Evolutionary conservation across 2,113 vertebrate genomes (phyloP).

Genomic region (Bombycilla garrulus): DNA sequence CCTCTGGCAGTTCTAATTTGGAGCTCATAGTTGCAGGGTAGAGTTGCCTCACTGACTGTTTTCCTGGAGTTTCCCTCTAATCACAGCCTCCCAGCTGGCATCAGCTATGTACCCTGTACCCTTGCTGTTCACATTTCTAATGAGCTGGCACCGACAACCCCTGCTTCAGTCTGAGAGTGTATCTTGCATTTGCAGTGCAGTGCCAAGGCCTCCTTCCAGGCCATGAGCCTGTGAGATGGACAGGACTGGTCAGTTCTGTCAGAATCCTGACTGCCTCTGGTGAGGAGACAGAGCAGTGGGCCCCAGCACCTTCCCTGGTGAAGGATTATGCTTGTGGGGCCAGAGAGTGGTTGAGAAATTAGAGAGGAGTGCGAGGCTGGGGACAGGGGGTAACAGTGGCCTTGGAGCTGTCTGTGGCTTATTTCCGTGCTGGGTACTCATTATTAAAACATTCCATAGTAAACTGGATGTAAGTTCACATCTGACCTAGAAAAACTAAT

Average conservation of each 20-base stretch:
- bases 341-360: not conserved
- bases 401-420: not conserved
- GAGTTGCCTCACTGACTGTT: not conserved
- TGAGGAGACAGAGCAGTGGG: not conserved
- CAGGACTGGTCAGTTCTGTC: not conserved
- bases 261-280: not conserved
- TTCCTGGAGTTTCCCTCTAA: not conserved
- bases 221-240: not conserved
- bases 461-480: not conserved
- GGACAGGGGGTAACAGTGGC: not conserved
- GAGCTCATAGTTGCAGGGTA: not conserved
- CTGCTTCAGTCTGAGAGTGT: not conserved
- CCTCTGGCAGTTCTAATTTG: not conserved
- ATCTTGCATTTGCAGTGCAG: not conserved
- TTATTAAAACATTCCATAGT: not conserved
- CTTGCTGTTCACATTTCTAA: not conserved
- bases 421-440: accelerated
- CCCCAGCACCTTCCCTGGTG: not conserved
- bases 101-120: not conserved
- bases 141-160: not conserved
- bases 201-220: not conserved
- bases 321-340: not conserved
- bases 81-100: not conserved
- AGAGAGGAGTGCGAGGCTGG: not conserved
- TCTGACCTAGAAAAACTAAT: not conserved